These are phyloP conservation scores for Ara ararauna DNA, from an alignment of 2,797 vertebrate genomes.

Conservation along the genomic window DNA sequence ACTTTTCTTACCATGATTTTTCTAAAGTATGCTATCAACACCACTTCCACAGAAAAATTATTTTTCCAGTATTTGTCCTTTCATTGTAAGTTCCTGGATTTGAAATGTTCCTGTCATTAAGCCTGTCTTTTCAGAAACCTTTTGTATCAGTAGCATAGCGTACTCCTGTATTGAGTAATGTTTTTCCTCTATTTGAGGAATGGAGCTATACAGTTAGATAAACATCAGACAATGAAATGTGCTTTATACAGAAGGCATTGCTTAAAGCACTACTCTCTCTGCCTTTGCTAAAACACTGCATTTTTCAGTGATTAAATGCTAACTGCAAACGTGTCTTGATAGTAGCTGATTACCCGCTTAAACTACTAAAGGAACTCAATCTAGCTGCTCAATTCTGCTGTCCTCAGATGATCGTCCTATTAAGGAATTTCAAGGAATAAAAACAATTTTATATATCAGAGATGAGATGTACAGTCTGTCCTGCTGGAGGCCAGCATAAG, in stretches of 20 bases:
- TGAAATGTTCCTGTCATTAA: neutral
- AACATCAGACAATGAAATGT: neutral
- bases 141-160: neutral
- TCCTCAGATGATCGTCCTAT: neutral
- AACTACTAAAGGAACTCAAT: neutral
- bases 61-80: neutral
- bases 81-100: neutral
- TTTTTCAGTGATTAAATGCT: neutral
- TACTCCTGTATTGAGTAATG: neutral
- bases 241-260: neutral
- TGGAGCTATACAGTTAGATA: neutral
- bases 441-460: slow-evolving; percentile 26
- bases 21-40: neutral
- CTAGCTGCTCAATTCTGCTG: neutral
- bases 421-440: slow-evolving; percentile 33
- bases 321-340: neutral
- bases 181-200: neutral
- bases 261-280: neutral
- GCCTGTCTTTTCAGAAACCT: neutral
- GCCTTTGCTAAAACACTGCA: neutral
- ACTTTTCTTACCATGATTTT: neutral
- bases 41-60: neutral
- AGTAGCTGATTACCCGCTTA: neutral
- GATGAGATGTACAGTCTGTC: neutral
- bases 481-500: neutral